These are phyloP conservation scores for Ephestia elutella DNA, from an alignment of 1,140 invertebrate genomes.

Conservation along the genomic window DNA sequence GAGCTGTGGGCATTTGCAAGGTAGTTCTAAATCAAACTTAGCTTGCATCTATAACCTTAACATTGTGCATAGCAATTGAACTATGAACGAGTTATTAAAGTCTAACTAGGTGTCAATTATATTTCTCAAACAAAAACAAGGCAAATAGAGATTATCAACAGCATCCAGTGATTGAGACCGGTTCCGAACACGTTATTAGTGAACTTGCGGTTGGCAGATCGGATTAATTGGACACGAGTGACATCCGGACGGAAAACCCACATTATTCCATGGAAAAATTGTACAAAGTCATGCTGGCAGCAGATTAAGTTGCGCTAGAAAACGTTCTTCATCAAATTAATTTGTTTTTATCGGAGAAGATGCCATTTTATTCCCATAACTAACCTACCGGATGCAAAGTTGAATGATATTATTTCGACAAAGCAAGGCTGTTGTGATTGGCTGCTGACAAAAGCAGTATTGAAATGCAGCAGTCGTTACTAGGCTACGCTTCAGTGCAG, in stretches of 20 bases:
- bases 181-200: constrained; percentile 5
- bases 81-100: neutral
- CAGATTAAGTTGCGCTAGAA: too few species aligned
- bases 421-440: neutral
- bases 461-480: constrained; percentile 64
- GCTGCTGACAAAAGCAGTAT: constrained; percentile 35
- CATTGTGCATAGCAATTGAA: neutral
- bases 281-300: neutral
- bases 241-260: constrained; percentile 5
- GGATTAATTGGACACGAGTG: neutral
- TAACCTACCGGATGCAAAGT: neutral
- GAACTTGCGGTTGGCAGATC: constrained; percentile 1
- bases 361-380: neutral
- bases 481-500: constrained; percentile 48
- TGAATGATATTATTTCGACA: neutral
- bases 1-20: too few species aligned
- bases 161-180: neutral
- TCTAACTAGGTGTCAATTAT: constrained; percentile 1
- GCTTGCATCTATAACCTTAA: too few species aligned
- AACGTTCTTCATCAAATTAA: too few species aligned
- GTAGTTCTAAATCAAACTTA: too few species aligned
- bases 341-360: too few species aligned
- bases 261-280: neutral
- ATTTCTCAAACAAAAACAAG: neutral
- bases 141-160: neutral